Percentiles rank a stretch among this genome's conserved stretches.
phyloP scores from a whole-genome alignment of 2,797 vertebrate species.

The Phataginus tricuspis region DNA sequence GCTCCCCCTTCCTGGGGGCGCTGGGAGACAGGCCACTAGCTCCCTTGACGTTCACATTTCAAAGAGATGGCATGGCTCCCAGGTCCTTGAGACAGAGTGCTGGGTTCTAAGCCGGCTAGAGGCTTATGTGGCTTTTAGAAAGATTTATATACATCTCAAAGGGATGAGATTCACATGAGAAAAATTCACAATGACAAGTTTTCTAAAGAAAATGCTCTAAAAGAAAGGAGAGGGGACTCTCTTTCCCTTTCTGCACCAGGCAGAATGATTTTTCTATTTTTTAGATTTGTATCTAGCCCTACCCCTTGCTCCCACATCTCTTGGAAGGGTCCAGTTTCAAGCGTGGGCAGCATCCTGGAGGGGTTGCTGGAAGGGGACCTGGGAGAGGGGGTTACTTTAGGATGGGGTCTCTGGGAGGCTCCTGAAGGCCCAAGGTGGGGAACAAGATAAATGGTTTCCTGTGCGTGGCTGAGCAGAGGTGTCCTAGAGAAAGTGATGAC shows the following conservation, averaged over 20 bases:
- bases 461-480: neutral
- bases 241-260: neutral
- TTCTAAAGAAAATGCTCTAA: neutral
- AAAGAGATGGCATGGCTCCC: neutral
- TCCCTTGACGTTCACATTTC: neutral
- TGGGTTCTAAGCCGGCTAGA: neutral
- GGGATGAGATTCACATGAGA: neutral
- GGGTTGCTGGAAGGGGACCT: neutral
- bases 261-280: neutral
- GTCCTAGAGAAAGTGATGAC: neutral
- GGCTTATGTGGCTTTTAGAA: neutral
- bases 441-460: neutral
- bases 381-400: neutral
- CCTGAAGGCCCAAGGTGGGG: neutral
- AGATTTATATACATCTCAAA: neutral
- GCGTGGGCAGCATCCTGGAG: neutral
- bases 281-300: neutral
- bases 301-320: neutral
- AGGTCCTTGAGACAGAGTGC: neutral
- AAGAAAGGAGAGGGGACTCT: neutral
- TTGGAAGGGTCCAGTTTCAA: neutral
- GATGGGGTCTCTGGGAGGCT: neutral
- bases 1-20: neutral
- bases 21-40: neutral
- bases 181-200: neutral